Base-by-base conservation (phyloP, 2,113 vertebrate species). In the Circaetus gallicus region DNA sequence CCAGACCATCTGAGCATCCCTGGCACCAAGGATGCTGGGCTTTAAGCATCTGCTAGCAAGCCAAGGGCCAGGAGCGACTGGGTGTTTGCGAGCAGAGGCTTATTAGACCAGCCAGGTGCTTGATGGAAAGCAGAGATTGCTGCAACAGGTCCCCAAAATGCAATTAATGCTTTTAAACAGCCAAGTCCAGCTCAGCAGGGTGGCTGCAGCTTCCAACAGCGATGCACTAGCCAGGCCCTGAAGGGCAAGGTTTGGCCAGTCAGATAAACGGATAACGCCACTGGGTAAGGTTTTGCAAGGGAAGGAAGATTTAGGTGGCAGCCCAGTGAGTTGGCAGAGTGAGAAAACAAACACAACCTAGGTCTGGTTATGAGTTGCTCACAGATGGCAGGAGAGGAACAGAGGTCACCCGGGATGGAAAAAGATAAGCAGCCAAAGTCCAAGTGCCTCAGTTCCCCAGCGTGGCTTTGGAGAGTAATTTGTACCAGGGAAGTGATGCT, bases 371-470 rank as follows among this genome's bases (percentile, higher is more conserved):
- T 0, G 7, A 50, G 36, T 2, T 0, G 1, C 42, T 83, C 1
- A 2, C 36, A 47, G 69, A 17, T 11, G 21, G 38, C 38, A 58
- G 62, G 56, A 87, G 77, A 29, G 31, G 55, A 43, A 13, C 1
- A 8, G 49, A 58, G 42, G 49, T 63, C 56, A 55, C 29, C 8
- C 1, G 2, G 67, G 16, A 38, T 16, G 65, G 52, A 61, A 47
- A 25, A 65, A 47, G 36, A 22, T 7, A 18, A 81, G 19, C 25
- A 58, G 52, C 16, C 53, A 11, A 40, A 61, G 36, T 43, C 22
- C 47, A 34, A 63, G 55, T 2, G 0, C 18, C 42, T 58, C 4
- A 0, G 16, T 34, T 82, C 13, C 10, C 47, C 1, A 1, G 17
- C 0, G 1, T 3, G 42, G 25, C 31, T 38, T 63, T 38, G 38